Conservation (phyloP, 2,797 vertebrate species). For the Chelmon rostratus region DNA sequence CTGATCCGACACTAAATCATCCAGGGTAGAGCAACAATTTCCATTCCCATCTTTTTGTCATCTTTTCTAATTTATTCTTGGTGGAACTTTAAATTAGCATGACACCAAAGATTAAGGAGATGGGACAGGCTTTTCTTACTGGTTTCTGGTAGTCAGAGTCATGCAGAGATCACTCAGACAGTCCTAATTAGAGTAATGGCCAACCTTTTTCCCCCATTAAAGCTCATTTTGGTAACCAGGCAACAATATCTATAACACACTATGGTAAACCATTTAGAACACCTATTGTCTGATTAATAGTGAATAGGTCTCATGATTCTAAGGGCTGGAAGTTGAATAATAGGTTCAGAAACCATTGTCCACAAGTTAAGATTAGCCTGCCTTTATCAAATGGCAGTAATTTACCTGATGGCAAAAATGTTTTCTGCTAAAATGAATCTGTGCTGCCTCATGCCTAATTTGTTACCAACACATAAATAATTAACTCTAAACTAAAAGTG, state of each 20-base stretch:
- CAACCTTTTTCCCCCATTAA: background rate
- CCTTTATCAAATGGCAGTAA: constrained; percentile 52
- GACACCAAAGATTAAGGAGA: constrained; percentile 47
- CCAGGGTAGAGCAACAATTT: constrained; percentile 34
- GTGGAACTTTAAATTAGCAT: constrained; percentile 51
- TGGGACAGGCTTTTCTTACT: constrained; percentile 19
- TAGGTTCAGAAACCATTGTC: constrained; percentile 27
- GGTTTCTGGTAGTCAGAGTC: constrained; percentile 34
- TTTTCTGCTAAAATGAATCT: constrained; percentile 58
- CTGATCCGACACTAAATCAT: constrained; percentile 54
- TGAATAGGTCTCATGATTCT: constrained; percentile 19
- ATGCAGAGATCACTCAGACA: constrained; percentile 28
- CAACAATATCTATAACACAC: constrained; percentile 23
- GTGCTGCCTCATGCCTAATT: constrained; percentile 59
- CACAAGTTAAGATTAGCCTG: constrained; percentile 52
- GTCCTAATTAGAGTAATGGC: constrained; percentile 17
- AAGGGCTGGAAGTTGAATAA: constrained; percentile 26
- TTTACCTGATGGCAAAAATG: constrained; percentile 63
- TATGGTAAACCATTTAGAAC: constrained; percentile 10
- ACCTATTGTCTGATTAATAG: constrained; percentile 22
- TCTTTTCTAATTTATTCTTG: constrained; percentile 57
- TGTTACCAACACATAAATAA: constrained; percentile 62
- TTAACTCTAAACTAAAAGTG: constrained; percentile 67
- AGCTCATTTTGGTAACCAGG: constrained; percentile 23
- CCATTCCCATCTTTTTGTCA: constrained; percentile 42